Base-by-base conservation (phyloP, 2,797 vertebrate genomes). In the Sciurus vulgaris region DNA sequence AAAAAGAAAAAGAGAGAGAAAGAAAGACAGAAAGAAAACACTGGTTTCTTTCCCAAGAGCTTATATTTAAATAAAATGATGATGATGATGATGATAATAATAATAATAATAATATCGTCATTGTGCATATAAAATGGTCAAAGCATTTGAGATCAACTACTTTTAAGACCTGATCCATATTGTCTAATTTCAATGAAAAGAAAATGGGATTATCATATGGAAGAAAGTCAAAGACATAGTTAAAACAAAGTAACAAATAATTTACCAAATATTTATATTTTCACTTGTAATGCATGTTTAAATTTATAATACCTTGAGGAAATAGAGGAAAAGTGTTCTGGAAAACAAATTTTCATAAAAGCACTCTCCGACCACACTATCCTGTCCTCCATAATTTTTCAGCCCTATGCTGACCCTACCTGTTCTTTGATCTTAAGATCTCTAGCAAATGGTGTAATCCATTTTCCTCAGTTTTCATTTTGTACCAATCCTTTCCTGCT, bases 31-130 rank as follows among this genome's bases (percentile, higher is more conserved):
- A 59, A 59, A 61, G 59, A 22, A 59, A 59, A 85, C 65, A 96
- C 51, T 95, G 56, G 18, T 38, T 86, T 93, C 76, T 93, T 83
- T 91, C 47, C 61, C 33, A 94, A 92, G n/a, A 94, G 41, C 22
- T 87, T 85, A 65, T 84, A 41, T 83, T 93, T 93, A 91, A 96
- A 89, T 74, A 92, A 88, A 89, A 72, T 38, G 38, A 38, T 38
- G 38, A 38, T 38, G 38, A 38, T 38, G 38, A 38, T 38, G 5
- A 38, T 38, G 5, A 38, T 38, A 38, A 38, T 38, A 38, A 38
- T 38, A 38, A 38, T 73, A 65, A 74, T 47, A 69, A 77, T 26
- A 91, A 74, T 70, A 85, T 33, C 77, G 79, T 41, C n/a, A 73
- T 49, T 49, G 49, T 92, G 81, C 12, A 89, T 82, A 54, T 24